Evolutionary conservation across 2,797 vertebrate genomes (phyloP), one percentile per base, ranked within the genome.

Genomic region (Urocyon cinereoargenteus): DNA sequence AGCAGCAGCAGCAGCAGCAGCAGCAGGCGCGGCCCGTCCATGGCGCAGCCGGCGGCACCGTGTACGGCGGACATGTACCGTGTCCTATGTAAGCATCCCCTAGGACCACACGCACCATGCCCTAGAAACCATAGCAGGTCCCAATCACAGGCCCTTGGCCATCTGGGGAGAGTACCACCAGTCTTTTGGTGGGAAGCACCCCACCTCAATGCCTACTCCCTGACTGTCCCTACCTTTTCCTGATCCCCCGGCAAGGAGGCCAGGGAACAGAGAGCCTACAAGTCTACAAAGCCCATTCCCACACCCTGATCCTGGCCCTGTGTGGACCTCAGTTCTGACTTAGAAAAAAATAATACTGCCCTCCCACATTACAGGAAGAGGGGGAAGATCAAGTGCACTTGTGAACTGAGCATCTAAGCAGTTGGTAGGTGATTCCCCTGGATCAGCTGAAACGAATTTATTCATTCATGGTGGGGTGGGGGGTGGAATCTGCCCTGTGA

Each of bases 1-100:
- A 98, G 97, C 94, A 98, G 95, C 90, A 96, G 96, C 95, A 98
- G 96, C 94, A 81, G 89, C 82, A 91, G 94, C 77, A 96, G 95
- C 95, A 96, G 97, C 88, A 79, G 97, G 91, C 91, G 96, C 53
- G 88, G 91, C 79, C 66, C 62, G 95, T 97, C 96, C 98, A 97
- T 97, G 97, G 92, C 95, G 96, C 90, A 59, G 90, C 93, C 88
- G 13, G 78, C 78, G 61, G 97, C 98, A 98, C 98, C 97, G n/a
- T n/a, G n/a, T n/a, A n/a, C n/a, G n/a, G n/a, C n/a, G n/a, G n/a
- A n/a, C 34, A 40, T 5, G 64, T 45, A n/a, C 36, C 59, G 19
- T 9, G 11, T 55, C 9, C 31, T 28, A 13, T 16, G 45, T 31
- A 55, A 22, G 19, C 15, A 3, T 75, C 55, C 21, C 21, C 68